Evolutionary conservation across 64 coral and sea anemone species (phyloP).

Genomic region (Orbicella faveolata): DNA sequence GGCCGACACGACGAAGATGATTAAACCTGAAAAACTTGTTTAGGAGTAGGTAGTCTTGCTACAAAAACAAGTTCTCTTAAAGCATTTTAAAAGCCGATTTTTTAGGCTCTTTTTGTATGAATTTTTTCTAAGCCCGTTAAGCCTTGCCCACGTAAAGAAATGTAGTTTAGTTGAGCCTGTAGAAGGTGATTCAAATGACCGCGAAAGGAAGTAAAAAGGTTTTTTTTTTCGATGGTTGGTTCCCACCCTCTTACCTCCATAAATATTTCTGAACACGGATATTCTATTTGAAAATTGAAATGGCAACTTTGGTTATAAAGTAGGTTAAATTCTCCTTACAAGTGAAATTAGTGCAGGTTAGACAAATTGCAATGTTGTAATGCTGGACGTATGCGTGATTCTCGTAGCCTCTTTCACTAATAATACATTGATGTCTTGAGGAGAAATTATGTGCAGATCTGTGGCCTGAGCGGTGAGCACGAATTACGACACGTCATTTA

Average conservation of each 20-base stretch:
- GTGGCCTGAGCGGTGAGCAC: background rate
- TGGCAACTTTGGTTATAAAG: too few species aligned
- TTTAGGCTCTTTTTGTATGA: conserved; percentile 16
- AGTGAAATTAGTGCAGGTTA: too few species aligned
- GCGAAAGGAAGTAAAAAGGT: background rate
- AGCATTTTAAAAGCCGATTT: conserved; percentile 15
- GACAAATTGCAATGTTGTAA: background rate
- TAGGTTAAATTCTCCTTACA: too few species aligned
- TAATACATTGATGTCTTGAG: too few species aligned
- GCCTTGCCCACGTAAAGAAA: background rate
- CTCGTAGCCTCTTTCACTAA: background rate
- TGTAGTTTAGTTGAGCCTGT: background rate
- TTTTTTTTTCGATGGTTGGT: background rate
- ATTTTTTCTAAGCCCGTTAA: conserved; percentile 9
- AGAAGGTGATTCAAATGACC: background rate
- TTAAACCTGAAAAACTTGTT: background rate
- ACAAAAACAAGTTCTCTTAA: background rate
- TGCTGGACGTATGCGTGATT: background rate
- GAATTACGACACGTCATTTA: background rate
- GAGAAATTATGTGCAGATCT: background rate
- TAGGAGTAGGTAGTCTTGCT: conserved; percentile 33
- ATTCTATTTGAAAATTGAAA: too few species aligned
- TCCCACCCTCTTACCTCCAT: background rate
- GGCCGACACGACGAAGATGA: conserved; percentile 10
- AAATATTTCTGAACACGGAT: background rate